Evolutionary conservation across 2,888 invertebrate species (phyloP).

Genomic region (Pristionchus fissidentatus): DNA sequence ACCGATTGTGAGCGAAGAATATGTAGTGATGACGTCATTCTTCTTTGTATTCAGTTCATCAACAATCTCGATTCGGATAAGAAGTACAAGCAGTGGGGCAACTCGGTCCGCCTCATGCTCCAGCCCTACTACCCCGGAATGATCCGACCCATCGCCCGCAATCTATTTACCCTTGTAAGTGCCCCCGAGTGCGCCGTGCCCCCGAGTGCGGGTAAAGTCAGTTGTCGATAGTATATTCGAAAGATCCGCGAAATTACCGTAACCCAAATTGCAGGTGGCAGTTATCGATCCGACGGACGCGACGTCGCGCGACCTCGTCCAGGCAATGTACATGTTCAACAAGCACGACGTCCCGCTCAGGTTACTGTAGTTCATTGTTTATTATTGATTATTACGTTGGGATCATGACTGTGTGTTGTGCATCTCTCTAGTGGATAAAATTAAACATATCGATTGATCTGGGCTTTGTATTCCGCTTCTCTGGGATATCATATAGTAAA

Average conservation of each 20-base stretch:
- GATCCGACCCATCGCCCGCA: constrained; percentile 83
- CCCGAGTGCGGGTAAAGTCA: not conserved
- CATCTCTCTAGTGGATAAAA: too few species aligned
- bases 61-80: constrained; percentile 94
- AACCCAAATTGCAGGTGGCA: constrained; percentile 78
- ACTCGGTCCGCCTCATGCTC: constrained; percentile 89
- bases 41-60: constrained; percentile 82
- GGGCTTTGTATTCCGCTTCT: not conserved
- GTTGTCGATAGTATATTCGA: not conserved
- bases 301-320: constrained; percentile 84
- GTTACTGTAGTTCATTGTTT: constrained; percentile 60
- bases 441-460: constrained; percentile 11
- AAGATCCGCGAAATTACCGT: not conserved
- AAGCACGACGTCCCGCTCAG: constrained; percentile 88
- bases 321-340: constrained; percentile 90
- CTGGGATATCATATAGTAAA: too few species aligned
- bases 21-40: not conserved
- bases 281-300: constrained; percentile 87
- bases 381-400: not conserved
- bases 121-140: constrained; percentile 98
- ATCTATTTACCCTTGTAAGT: constrained; percentile 82
- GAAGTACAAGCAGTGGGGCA: constrained; percentile 86
- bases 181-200: too few species aligned
- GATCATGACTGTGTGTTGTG: not conserved
- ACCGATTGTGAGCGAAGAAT: constrained; percentile 78